Percentiles rank a stretch among this genome's conserved stretches.
phyloP scores from a whole-genome alignment of 2,797 vertebrate species.

The Vultur gryphus region DNA sequence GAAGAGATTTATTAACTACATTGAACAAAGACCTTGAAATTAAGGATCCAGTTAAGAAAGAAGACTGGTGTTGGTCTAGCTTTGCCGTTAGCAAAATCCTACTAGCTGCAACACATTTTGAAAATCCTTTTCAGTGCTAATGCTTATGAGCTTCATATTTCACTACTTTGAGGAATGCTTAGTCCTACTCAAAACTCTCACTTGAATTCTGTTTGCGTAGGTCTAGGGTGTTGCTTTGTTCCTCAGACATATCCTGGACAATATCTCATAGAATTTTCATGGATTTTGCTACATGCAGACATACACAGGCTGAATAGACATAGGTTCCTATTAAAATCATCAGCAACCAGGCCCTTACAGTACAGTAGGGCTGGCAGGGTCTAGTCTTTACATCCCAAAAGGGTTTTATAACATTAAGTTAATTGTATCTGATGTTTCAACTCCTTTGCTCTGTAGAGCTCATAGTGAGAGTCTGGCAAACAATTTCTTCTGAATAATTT shows the following conservation, averaged over 20 bases:
- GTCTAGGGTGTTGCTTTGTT: neutral
- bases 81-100: neutral
- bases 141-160: neutral
- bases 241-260: neutral
- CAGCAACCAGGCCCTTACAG: neutral
- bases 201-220: neutral
- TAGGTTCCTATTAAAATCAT: neutral
- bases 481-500: conserved; percentile 35
- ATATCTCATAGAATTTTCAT: neutral
- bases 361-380: neutral
- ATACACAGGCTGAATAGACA: neutral
- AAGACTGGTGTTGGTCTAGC: neutral
- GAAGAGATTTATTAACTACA: neutral
- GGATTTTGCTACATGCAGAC: neutral
- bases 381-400: neutral
- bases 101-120: neutral
- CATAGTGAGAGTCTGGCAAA: conserved; percentile 37
- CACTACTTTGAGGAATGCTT: neutral
- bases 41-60: neutral
- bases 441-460: conserved; percentile 11
- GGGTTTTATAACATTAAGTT: conserved; percentile 25
- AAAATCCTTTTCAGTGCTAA: neutral
- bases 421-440: conserved; percentile 26
- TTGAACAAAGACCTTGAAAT: neutral
- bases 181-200: neutral